Conservation (phyloP, 2,888 invertebrate genomes). For the Microdon myrmicae region DNA sequence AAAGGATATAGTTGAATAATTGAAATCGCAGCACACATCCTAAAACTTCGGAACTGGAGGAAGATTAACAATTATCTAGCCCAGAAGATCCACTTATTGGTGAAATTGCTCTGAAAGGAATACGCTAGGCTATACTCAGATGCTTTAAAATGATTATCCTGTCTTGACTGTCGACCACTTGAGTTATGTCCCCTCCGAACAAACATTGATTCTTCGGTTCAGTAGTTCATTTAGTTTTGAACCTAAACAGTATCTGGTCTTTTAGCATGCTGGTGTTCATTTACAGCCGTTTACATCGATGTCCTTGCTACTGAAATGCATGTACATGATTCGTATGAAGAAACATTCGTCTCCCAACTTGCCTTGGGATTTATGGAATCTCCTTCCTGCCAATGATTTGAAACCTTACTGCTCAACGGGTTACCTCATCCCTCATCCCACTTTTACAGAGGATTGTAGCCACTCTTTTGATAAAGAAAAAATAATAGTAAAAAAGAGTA, state of each 20-base stretch:
- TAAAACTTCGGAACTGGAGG: too few species aligned
- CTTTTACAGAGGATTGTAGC: too few species aligned
- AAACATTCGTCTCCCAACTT: not conserved
- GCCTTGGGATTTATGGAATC: too few species aligned
- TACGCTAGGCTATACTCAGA: constrained; percentile 12
- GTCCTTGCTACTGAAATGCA: constrained; percentile 3
- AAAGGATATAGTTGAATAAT: too few species aligned
- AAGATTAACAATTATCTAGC: constrained; percentile 30
- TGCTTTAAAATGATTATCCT: constrained; percentile 20
- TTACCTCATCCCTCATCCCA: too few species aligned
- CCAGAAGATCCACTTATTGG: constrained; percentile 7
- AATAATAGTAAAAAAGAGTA: too few species aligned
- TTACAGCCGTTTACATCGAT: constrained; percentile 20
- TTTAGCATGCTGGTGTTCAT: constrained; percentile 19
- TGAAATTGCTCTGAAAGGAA: constrained; percentile 3
- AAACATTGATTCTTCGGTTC: not conserved
- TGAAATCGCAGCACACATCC: too few species aligned
- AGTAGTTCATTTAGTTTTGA: not conserved
- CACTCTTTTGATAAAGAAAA: too few species aligned
- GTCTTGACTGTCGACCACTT: constrained; percentile 21
- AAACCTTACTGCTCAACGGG: too few species aligned
- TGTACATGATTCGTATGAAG: constrained; percentile 21
- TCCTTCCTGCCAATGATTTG: too few species aligned
- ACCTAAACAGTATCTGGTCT: too few species aligned
- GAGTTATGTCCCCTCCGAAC: constrained; percentile 3